Evolutionary conservation across 1,140 invertebrate genomes (phyloP), one percentile per base, ranked within the genome.

Genomic region (Calephelis nemesis): DNA sequence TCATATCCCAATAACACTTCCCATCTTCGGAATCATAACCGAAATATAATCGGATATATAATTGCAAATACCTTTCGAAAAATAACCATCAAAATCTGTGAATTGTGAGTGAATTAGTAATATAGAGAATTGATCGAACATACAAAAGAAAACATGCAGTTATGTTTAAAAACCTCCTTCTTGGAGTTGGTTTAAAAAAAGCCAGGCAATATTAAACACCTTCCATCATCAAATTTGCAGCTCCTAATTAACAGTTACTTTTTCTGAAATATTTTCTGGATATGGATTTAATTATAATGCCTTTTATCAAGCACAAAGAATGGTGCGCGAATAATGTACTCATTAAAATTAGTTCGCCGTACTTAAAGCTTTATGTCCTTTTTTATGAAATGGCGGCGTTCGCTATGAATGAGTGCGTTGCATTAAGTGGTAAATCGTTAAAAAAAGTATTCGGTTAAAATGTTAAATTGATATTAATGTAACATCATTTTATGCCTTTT

Each of bases 341-440:
- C 65, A 67, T 67, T 54, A 58, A 67, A 52, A 58, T 58, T 54
- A 67, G 63, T 45, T 64, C 63, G 45, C 15, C 63, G 30, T 60
- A 60, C 54, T 40, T 60, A 39, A 60, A 64, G 10, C 15, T 48
- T 30, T 13, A 49, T 19, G 63, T 47, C 15, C 45, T 64, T 8
- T 48, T 47, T 47, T 48, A 19, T 48, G 45, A 47, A 48, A 30
- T 15, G 15, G 11, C 10, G 6, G 4, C 11, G 47, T 11, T 30
- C 19, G 45, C 62, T 7, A 19, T 5, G 15, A 13, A 64, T 19
- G 19, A 39, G 63, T 47, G 63, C 15, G 15, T 3, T 60, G n/a
- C 30, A 39, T 60, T 30, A 19, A 19, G 15, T 19, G 15, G n/a
- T n/a, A n/a, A n/a, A n/a, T n/a, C n/a, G n/a, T n/a, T n/a, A n/a